Conservation (phyloP, 2,888 invertebrate genomes). For the Proisotoma minuta region DNA sequence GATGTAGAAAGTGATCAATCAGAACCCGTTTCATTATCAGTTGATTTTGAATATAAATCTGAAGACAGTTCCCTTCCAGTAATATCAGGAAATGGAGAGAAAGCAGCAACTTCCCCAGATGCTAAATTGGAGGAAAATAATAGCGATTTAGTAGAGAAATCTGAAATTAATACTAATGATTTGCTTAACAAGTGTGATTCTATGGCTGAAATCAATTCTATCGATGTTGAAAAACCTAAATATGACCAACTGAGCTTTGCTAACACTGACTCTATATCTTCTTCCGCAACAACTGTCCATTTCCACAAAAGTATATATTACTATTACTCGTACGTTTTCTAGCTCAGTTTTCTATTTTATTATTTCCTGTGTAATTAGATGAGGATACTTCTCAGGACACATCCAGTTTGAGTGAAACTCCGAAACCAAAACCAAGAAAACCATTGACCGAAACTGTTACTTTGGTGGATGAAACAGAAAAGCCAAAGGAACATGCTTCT, state of each 20-base stretch:
- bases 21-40: constrained; percentile 21
- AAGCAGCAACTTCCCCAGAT: not conserved
- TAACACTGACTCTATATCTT: constrained; percentile 11
- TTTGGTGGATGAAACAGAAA: not conserved
- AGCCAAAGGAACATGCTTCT: not conserved
- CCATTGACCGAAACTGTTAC: not conserved
- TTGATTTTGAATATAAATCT: constrained; percentile 13
- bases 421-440: not conserved
- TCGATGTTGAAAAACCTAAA: not conserved
- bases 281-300: constrained; percentile 2
- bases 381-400: constrained; percentile 7
- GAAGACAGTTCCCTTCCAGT: not conserved
- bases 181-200: no score
- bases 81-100: no score
- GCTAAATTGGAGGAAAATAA: no score
- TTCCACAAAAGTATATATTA: not conserved
- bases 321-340: not conserved
- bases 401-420: constrained; percentile 6
- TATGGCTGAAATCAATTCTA: no score
- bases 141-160: no score
- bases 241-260: constrained; percentile 10
- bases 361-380: not conserved
- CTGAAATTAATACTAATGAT: no score
- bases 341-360: not conserved
- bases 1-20: no score